Evolutionary conservation across 2,113 vertebrate genomes (phyloP).

Genomic region (Panthera uncia): DNA sequence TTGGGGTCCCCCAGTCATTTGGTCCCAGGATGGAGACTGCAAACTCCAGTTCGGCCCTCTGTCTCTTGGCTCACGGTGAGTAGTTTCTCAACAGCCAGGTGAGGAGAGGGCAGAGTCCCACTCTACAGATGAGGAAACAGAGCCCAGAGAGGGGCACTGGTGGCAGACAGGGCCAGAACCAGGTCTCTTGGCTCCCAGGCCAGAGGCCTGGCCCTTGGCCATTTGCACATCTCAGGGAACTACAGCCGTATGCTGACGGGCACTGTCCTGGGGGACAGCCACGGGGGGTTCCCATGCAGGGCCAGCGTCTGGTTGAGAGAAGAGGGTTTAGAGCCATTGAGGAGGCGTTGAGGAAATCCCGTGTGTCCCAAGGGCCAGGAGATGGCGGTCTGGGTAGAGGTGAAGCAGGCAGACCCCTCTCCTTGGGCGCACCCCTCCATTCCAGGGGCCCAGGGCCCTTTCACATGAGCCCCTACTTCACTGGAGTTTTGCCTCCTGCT

Average conservation of each 20-base stretch:
- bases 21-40: neutral
- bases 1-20: neutral
- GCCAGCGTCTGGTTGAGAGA: accelerated
- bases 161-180: neutral
- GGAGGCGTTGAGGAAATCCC: neutral
- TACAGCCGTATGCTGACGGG: neutral
- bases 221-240: neutral
- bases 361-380: too few relatives aligned
- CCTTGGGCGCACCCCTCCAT: neutral
- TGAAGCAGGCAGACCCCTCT: neutral
- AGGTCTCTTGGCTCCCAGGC: neutral
- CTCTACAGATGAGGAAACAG: neutral
- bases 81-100: accelerated
- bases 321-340: neutral
- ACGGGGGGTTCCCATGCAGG: accelerated
- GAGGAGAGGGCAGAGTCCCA: neutral
- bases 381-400: neutral
- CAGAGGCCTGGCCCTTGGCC: neutral
- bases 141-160: neutral
- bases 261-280: neutral
- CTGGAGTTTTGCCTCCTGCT: neutral
- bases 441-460: neutral
- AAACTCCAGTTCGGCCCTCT: accelerated
- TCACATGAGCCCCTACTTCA: neutral
- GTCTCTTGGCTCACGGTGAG: accelerated